These are phyloP conservation scores for Arrhamphus sclerolepis DNA, from an alignment of 2,797 vertebrate genomes.

Conservation along the genomic window DNA sequence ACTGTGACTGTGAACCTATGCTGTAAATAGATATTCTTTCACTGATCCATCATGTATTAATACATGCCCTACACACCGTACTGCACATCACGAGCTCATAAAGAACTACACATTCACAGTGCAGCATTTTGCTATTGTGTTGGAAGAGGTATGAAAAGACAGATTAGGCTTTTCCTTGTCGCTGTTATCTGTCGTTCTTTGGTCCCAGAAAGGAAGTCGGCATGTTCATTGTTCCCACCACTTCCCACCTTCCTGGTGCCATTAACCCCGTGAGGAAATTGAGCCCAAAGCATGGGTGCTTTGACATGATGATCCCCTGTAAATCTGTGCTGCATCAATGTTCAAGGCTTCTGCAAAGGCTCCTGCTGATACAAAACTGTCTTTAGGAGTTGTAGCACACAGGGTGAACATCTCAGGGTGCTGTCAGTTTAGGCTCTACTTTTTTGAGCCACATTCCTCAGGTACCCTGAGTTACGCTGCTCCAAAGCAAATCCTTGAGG, in stretches of 20 bases:
- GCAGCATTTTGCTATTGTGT: conserved; percentile 2
- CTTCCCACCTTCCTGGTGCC: conserved; percentile 67
- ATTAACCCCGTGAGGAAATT: conserved; percentile 38
- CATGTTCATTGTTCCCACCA: conserved; percentile 66
- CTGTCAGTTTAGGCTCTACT: conserved; percentile 31
- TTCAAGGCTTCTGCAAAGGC: conserved; percentile 13
- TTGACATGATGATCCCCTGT: conserved; percentile 9
- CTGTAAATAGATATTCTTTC: conserved; percentile 3
- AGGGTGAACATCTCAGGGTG: conserved; percentile 33
- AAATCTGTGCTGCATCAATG: conserved; percentile 35
- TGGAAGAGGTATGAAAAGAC: conserved; percentile 14
- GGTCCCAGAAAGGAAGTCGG: conserved; percentile 59
- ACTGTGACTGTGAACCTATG: neutral
- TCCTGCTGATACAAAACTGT: conserved; percentile 23
- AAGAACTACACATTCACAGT: neutral
- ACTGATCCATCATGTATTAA: neutral
- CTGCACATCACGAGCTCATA: conserved; percentile 2
- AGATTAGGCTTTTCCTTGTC: conserved; percentile 32
- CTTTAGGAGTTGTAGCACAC: conserved; percentile 8
- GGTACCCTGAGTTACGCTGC: conserved; percentile 47
- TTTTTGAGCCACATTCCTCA: conserved; percentile 56
- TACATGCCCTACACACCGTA: neutral
- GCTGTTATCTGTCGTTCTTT: conserved; percentile 60
- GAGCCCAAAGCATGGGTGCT: conserved; percentile 34
- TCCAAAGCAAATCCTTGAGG: conserved; percentile 71